Conservation (phyloP, 2,113 vertebrate genomes). For the Salminus brasiliensis region DNA sequence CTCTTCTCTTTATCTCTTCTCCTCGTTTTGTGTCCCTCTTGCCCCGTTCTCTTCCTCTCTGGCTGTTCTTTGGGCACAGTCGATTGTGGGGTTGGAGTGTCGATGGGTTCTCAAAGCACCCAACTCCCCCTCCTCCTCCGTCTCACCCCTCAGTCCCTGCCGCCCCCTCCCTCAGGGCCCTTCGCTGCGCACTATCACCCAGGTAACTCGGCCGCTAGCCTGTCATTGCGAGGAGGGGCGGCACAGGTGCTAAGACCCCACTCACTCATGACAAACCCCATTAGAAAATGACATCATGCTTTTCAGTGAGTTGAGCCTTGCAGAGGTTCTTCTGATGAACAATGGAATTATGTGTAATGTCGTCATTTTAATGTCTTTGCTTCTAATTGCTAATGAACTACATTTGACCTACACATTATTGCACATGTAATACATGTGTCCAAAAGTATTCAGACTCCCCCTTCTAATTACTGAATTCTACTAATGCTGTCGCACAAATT, state of each 20-base stretch:
- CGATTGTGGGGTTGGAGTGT: slow-evolving; percentile 98
- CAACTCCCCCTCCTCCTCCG: slow-evolving; percentile 88
- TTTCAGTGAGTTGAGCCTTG: background rate
- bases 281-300: background rate
- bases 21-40: slow-evolving; percentile 37
- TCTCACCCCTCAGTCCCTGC: slow-evolving; percentile 92
- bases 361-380: no score
- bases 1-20: slow-evolving; percentile 42
- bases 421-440: no score
- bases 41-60: slow-evolving; percentile 64
- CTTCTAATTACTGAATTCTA: no score
- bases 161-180: slow-evolving; percentile 93
- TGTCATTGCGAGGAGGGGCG: slow-evolving; percentile 40
- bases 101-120: slow-evolving; percentile 93
- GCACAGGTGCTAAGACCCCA: slow-evolving; percentile 46
- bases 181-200: slow-evolving; percentile 94
- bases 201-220: slow-evolving; percentile 84
- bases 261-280: slow-evolving; percentile 24
- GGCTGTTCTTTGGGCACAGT: slow-evolving; percentile 81
- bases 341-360: no score
- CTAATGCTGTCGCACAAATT: no score
- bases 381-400: no score
- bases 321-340: no score
- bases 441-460: no score
- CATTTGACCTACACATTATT: no score